Base-by-base conservation (phyloP, 92 coral and sea anemone genomes). In the Paragorgia papillata region DNA sequence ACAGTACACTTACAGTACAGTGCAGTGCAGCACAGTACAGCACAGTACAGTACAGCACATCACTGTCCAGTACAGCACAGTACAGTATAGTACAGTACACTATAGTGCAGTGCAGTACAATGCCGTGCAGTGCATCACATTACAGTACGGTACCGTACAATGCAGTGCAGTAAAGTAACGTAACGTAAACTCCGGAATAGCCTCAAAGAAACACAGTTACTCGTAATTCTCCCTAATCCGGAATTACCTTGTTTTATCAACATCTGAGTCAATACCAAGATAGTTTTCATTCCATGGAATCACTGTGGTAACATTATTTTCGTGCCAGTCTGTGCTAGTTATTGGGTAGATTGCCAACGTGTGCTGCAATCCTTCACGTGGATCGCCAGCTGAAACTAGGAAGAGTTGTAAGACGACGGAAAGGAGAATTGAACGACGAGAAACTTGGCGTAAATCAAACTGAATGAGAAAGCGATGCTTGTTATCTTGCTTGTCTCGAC, bases 281-380 rank as follows among this genome's bases (percentile, higher is more conserved):
- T 91, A 89, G 44, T 91, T 86, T 32, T 84, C 91, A 63, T 94
- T 88, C 98, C 98, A 94, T 0, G 98, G 98, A 31, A 94, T 88
- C 53, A 91, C 89, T 10, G 92, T 81, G 22, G 98, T 88, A 2
- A 92, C 85, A 24, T 94, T 94, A 22, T 43, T 65, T 7, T 88
- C 86, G 27, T 82, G 35, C 98, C 98, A 94, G 59, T 89, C 92
- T 2, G 97, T 86, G 79, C 98, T 94, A 46, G 80, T 87, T 14
- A 94, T 81, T 46, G 90, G 97, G 59, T 91, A 94, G 13, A 66
- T 92, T 29, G 89, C 97, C 21, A 94, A 73, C 18, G 85, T 58
- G 70, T 94, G 92, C 15, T 89, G 64, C 21, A 90, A 89, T 15
- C 68, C 57, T 28, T 86, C 82, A 9, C 55, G 63, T n/a, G 62